A percentile compares a stretch with the other conserved stretches of the same genome.
These are phyloP conservation scores for Hydra vulgaris DNA, from an alignment of 30 jellyfish, hydroid and myxozoan genomes.

Conservation along the genomic window DNA sequence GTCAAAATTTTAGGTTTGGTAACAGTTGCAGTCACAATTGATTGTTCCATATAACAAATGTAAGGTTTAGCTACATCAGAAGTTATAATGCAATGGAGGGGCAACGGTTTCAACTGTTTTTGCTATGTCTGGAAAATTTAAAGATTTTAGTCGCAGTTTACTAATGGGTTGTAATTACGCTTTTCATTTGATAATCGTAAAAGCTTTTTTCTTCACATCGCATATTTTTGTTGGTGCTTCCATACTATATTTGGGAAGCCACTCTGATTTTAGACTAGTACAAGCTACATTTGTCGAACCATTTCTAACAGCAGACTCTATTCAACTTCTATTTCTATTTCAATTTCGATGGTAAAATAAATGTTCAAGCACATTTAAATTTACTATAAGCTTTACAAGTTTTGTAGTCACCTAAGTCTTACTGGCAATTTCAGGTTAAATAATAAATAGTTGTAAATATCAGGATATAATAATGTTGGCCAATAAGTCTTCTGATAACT, in stretches of 20 bases:
- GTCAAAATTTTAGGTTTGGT: too few species aligned
- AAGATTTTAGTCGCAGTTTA: background rate
- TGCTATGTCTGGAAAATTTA: conserved; percentile 1
- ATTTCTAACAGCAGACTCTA: too few species aligned
- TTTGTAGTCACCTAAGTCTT: conserved; percentile 5
- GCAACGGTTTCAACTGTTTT: conserved; percentile 6
- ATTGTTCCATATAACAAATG: background rate
- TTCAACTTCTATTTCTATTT: background rate
- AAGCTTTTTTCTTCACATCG: conserved; percentile 12
- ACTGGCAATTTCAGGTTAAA: too few species aligned
- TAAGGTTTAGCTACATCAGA: conserved; percentile 14
- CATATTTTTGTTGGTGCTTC: conserved; percentile 8
- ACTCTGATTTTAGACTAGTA: conserved; percentile 1
- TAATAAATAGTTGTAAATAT: too few species aligned
- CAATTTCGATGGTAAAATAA: conserved; percentile 22
- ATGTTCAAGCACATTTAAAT: conserved; percentile 13
- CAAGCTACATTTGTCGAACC: too few species aligned
- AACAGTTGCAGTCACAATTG: too few species aligned
- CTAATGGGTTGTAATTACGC: conserved; percentile 15
- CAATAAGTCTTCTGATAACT: too few species aligned
- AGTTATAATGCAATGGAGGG: conserved; percentile 9
- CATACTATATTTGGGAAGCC: conserved; percentile 22
- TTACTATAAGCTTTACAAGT: conserved; percentile 28
- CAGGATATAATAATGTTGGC: too few species aligned
- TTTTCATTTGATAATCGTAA: background rate